Evolutionary conservation across 1,140 invertebrate species (phyloP), one percentile per base, ranked within the genome.

Genomic region (Oncopeltus fasciatus): DNA sequence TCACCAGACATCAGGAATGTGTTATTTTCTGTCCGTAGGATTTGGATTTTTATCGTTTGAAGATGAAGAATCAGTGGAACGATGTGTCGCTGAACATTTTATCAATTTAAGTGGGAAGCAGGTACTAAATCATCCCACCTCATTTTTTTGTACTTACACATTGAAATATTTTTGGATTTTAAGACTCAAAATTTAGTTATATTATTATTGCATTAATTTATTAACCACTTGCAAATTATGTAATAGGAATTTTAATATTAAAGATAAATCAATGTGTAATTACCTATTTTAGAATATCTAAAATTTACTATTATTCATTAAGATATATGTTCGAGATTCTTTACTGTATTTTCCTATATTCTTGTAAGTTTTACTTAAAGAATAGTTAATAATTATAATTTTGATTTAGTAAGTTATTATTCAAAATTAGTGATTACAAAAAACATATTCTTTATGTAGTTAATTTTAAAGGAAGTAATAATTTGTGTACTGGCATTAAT

Each of bases 31-130:
- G 27, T 69, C 63, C 69, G 65, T 68, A 94, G 90, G 93, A 73
- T 97, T 97, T 80, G 94, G 94, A 70, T 97, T 97, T 82, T 82
- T 97, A 73, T 95, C 92, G 65, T 97, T 96, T 77, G 92, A 96
- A 77, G 90, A 90, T 70, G 92, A 97, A 77, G 89, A 95, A 65
- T 86, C 90, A 24, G 92, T 96, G 69, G 91, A 95, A 73, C 81
- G 90, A 75, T 92, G 94, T 70, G 92, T 92, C 67, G 83, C 85
- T 61, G 92, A 96, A 75, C 93, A 95, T 78, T 97, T 91, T 80
- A 90, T 96, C 74, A 93, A 91, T 78, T 82, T 96, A 70, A 95
- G 93, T 81, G 92, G 92, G 70, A 97, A 97, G 78, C 92, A 96
- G 88, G 92, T 95, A 79, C 69, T 67, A 33, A 18, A 14, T 29